These are phyloP conservation scores for Phoenicopterus ruber DNA, from an alignment of 2,113 vertebrate species.

Conservation along the genomic window DNA sequence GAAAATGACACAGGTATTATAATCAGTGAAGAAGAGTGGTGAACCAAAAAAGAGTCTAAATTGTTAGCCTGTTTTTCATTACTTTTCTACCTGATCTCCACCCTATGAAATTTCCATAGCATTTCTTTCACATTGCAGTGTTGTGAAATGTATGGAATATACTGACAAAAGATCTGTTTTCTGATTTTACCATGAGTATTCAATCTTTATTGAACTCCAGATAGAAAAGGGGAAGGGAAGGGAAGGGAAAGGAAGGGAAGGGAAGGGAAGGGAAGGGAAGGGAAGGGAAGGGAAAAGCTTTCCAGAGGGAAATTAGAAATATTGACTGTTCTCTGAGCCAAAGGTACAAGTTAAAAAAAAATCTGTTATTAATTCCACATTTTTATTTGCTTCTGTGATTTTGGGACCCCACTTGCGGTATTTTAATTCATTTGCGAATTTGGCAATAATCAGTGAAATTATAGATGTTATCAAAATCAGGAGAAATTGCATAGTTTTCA, in stretches of 20 bases:
- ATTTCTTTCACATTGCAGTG: not conserved
- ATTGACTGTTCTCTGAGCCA: not conserved
- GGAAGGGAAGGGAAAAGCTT: not conserved
- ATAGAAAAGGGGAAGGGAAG: not conserved
- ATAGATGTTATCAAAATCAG: conserved; percentile 25
- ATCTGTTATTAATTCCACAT: not conserved
- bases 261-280: too few species aligned
- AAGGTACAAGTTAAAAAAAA: not conserved
- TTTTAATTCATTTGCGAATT: not conserved
- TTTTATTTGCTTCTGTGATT: not conserved
- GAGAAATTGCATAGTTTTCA: conserved; percentile 27
- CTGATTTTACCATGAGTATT: not conserved
- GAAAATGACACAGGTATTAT: not conserved
- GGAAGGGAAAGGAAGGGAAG: not conserved
- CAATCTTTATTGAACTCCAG: not conserved
- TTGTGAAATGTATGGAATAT: not conserved
- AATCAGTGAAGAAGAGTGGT: not conserved
- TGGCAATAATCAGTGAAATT: not conserved
- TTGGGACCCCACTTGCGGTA: not conserved
- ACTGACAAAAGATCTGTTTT: not conserved
- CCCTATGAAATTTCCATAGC: not conserved
- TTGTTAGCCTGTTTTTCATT: not conserved
- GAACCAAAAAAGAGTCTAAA: not conserved
- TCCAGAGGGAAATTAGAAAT: not conserved
- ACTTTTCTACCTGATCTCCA: not conserved